Evolutionary conservation across 2,797 vertebrate genomes (phyloP), one percentile per base, ranked within the genome.

Genomic region (Antrozous pallidus): DNA sequence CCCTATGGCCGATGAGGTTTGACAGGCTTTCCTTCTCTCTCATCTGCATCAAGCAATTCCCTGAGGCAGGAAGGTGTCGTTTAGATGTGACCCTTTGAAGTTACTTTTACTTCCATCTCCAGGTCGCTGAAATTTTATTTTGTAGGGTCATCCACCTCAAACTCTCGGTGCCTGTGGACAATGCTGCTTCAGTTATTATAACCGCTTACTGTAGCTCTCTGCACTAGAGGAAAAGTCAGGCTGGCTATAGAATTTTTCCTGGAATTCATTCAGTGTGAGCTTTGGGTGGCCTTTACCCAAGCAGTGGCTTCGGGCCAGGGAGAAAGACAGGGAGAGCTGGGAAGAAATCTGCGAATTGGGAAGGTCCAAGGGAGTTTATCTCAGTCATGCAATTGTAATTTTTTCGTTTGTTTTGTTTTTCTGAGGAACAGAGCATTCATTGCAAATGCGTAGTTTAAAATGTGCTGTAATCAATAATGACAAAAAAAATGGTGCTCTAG

Each of bases 81-180:
- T 98, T 98, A 98, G 98, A 98, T 94, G 31, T 54, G 95, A 86
- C 85, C 88, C 98, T 98, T 98, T 98, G 98, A 98, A 98, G 98
- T 98, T 97, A 81, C 85, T 95, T 97, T 93, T 96, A 93, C 93
- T 96, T 98, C 97, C 94, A 95, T 96, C 92, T 88, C 91, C 58
- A 82, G 77, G 79, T 94, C 10, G 40, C 89, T 85, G 95, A 94
- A 33, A 80, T 83, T 90, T 91, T 92, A 90, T 0, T 3, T 94
- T 71, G 87, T 56, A 71, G 73, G 22, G 42, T 82, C 65, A 95
- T 90, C 93, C 77, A 54, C 77, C 45, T 95, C 0, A 0, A 42
- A 88, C 0, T 8, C 45, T 20, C 33, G 61, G 85, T 87, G 78
- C 4, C 92, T 56, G 67, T 26, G n/a, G 78, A 24, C n/a, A 54